phyloP scores from a whole-genome alignment of 2,113 vertebrate species.

The Isichthys henryi region DNA sequence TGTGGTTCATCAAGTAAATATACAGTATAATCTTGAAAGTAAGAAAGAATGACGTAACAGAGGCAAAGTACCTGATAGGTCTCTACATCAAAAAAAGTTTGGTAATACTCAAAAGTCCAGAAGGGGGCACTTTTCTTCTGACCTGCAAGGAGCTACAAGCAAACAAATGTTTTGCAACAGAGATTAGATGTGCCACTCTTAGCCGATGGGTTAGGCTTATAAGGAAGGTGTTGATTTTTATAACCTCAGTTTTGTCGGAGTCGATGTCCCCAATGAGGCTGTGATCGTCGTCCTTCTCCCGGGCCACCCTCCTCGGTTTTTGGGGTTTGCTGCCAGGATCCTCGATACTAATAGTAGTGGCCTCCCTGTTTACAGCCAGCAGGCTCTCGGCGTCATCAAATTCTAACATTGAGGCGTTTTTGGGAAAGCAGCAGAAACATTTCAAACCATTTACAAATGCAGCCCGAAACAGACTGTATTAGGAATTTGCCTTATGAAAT shows the following conservation, averaged over 20 bases:
- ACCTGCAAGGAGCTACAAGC: constrained; percentile 74
- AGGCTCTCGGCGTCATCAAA: constrained; percentile 74
- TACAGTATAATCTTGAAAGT: neutral
- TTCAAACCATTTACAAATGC: neutral
- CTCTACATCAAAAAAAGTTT: constrained; percentile 88
- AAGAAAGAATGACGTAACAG: neutral
- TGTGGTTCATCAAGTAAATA: neutral
- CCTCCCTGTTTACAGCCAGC: constrained; percentile 60
- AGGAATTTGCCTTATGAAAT: neutral
- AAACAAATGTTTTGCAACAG: constrained; percentile 16
- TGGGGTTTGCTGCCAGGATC: constrained; percentile 52
- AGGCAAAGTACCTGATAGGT: constrained; percentile 73
- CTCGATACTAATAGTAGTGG: constrained; percentile 73
- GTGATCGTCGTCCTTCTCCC: constrained; percentile 57
- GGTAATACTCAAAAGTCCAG: constrained; percentile 97
- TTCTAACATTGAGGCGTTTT: constrained; percentile 51
- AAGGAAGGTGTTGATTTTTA: neutral
- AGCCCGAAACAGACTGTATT: neutral
- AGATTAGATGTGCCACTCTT: neutral
- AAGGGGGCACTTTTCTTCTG: constrained; percentile 84
- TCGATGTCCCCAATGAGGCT: constrained; percentile 67
- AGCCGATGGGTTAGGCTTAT: neutral
- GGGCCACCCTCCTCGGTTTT: constrained; percentile 45
- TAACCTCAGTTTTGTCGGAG: constrained; percentile 78
- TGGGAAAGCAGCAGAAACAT: neutral